These are phyloP conservation scores for Gavia stellata DNA, from an alignment of 2,113 vertebrate species.

Conservation along the genomic window DNA sequence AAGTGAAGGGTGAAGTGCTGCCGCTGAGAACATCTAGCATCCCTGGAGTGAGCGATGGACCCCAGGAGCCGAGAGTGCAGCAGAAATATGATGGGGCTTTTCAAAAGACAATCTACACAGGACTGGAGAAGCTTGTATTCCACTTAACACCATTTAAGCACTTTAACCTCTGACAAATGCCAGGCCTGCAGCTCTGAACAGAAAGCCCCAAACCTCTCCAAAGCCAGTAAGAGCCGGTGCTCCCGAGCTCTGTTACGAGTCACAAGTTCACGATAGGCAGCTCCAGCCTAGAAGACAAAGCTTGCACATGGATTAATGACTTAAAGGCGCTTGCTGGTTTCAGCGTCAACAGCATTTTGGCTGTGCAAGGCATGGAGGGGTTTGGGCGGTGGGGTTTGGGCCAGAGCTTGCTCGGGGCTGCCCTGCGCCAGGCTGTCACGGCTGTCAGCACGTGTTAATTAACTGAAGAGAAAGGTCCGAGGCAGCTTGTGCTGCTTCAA, in stretches of 20 bases:
- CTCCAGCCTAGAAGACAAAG: background rate
- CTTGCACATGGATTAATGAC: background rate
- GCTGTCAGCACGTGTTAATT: background rate
- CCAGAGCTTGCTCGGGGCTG: background rate
- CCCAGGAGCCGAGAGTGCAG: background rate
- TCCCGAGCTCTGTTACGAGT: accelerated
- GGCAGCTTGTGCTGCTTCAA: conserved; percentile 3
- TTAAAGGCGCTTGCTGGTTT: background rate
- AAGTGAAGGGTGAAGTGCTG: background rate
- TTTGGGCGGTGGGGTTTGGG: background rate
- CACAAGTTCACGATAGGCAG: accelerated
- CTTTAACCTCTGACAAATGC: background rate
- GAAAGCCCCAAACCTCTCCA: background rate
- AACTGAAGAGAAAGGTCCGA: background rate
- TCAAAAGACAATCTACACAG: background rate
- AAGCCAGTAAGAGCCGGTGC: background rate
- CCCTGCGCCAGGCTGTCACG: background rate
- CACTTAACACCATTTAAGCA: background rate
- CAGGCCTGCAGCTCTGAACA: background rate
- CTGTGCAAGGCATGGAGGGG: background rate
- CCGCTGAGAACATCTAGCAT: background rate
- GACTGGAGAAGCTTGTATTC: background rate
- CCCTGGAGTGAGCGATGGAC: background rate
- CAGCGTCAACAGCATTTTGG: background rate
- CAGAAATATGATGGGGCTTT: background rate